Evolutionary conservation across 2,797 vertebrate species (phyloP).

Genomic region (Gallinago stenura): DNA sequence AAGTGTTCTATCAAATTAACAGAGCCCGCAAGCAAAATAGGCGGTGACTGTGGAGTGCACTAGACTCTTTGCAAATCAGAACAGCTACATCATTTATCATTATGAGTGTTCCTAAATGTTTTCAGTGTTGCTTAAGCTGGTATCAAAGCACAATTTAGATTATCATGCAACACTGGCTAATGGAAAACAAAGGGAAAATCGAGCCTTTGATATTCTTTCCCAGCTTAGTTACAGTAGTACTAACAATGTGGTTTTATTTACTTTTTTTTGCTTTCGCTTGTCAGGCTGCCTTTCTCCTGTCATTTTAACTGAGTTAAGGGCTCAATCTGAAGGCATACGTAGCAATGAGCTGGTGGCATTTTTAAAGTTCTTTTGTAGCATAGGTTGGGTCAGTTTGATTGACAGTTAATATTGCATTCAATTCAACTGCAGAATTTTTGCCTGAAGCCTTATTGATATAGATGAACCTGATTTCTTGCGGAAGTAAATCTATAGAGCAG

Average conservation of each 20-base stretch:
- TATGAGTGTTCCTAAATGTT: conserved; percentile 29
- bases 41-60: neutral
- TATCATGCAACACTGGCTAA: neutral
- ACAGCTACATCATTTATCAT: neutral
- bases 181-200: neutral
- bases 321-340: neutral
- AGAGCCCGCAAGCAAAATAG: neutral
- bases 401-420: neutral
- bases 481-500: neutral
- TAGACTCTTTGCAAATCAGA: conserved; percentile 4
- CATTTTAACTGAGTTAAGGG: neutral
- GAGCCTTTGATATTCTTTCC: neutral
- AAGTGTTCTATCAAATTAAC: neutral
- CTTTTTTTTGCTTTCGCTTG: neutral
- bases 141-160: conserved; percentile 26
- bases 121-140: neutral
- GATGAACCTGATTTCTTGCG: neutral
- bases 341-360: neutral
- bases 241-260: neutral
- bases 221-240: neutral
- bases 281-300: neutral
- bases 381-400: neutral
- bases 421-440: neutral
- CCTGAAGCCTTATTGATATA: neutral
- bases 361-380: neutral